Evolutionary conservation across 2,113 vertebrate genomes (phyloP).

Genomic region (Neoarius graeffei): DNA sequence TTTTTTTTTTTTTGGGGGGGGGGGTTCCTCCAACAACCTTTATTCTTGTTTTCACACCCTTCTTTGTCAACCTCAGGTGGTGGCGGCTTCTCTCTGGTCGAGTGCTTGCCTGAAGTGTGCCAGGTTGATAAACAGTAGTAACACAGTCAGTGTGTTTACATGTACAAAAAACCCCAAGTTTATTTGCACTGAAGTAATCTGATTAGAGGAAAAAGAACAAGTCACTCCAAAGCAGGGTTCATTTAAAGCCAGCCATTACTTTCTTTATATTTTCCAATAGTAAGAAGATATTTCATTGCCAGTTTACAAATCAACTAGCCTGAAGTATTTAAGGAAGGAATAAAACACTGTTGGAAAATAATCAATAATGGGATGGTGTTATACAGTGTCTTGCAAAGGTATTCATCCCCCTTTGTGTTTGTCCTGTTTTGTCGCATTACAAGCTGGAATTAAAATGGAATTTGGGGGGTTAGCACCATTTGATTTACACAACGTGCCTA

Average conservation of each 20-base stretch:
- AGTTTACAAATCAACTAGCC: not conserved
- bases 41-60: not conserved
- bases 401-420: too few species aligned
- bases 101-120: not conserved
- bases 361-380: not conserved
- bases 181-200: not conserved
- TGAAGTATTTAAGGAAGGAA: not conserved
- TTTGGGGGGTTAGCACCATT: too few species aligned
- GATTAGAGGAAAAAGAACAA: not conserved
- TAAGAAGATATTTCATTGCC: not conserved
- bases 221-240: not conserved
- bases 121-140: not conserved
- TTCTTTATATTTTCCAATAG: not conserved
- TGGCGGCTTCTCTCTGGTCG: not conserved
- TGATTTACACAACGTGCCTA: too few species aligned
- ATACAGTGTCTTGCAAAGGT: too few species aligned
- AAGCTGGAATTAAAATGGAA: too few species aligned
- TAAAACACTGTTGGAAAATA: not conserved
- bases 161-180: not conserved
- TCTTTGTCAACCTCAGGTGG: not conserved
- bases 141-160: not conserved
- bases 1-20: too few species aligned
- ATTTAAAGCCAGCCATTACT: not conserved
- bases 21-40: not conserved
- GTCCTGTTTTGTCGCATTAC: too few species aligned